Base-by-base conservation (phyloP, 2,888 invertebrate species). In the Leptothorax acervorum region DNA sequence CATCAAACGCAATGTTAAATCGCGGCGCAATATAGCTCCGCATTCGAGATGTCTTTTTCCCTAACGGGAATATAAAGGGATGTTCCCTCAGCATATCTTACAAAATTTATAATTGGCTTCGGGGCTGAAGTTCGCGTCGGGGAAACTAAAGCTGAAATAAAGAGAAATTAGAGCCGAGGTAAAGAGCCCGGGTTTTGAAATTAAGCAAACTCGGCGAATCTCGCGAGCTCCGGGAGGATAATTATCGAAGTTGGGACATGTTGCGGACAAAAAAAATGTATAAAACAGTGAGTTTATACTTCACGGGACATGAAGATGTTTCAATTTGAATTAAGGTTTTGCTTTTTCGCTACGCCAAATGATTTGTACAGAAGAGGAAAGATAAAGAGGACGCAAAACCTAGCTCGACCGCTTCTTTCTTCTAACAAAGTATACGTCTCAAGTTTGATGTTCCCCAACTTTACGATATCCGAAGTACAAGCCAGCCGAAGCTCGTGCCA, bases 91-190 rank as follows among this genome's bases (percentile, higher is more conserved):
- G 18, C 74, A 39, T 62, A 48, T 12, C 74, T 73, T 39, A 42
- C 48, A 73, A 81, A 55, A 81, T 81, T 81, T 81, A 81, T 81
- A 81, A 81, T 81, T 81, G 60, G 79, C 48, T 60, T 60, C 4
- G 28, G 60, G 28, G 60, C 15, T 6, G 48, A 73, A 73, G 74
- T 81, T 73, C 5, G 35, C 57, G 35, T 71, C 45, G 65, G 55
- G 31, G 31, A 60, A 71, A 42, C 55, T 55, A 15, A 51, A 18
- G 11, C 48, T 48, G 23, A 73, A 60, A 73, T 81, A 81, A 81
- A 81, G 65, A 39, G 15, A 55, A 55, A 53, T 35, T 23, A 42
- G 23, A 39, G 28, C 35, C 6, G 51, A 42, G 12, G 48, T 31
- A 66, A 48, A 73, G 48, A n/a, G 18, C 42, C 42, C 9, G 57